Evolutionary conservation across 2,797 vertebrate genomes (phyloP), one percentile per base, ranked within the genome.

Genomic region (Orientallactaga sibirica): DNA sequence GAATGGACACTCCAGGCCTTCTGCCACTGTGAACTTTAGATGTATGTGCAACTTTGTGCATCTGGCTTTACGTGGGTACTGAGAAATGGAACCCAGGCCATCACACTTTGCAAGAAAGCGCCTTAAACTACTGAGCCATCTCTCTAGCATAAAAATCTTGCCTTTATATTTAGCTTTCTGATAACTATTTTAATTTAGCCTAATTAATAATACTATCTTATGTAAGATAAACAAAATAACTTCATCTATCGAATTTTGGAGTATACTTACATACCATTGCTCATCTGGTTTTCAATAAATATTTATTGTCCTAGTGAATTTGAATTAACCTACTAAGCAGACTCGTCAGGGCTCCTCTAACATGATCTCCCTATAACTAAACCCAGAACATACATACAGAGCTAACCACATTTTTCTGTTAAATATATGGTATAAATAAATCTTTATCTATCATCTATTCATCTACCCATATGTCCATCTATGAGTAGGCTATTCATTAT

Each of bases 281-380:
- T 80, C 37, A 79, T 10, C 41, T 67, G 7, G 20, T 79, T 10
- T 25, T 83, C 41, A 86, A 8, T 86, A 88, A 85, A 73, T 82
- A 92, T 33, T 88, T 90, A 88, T 68, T 43, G 10, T 77, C 41
- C 87, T 80, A 89, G 62, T 79, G n/a, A 71, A 81, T 48, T 86
- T 16, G 62, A 90, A 91, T 84, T 71, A 76, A 89, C 20, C 41
- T 86, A 88, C 88, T 87, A 62, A 95, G 33, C 43, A 89, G 70
- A 67, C 1, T 2, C 1, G 83, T 62, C 62, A 86, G 41, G 37
- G 22, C 22, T 88, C 95, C 92, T 88, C 83, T 93, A 88, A 88
- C 80, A 71, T 86, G 55, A 43, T 24, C 12, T 88, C 18, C 67
- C 70, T 82, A 1, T 88, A 92, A 75, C 41, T 92, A 74, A 92